These are phyloP conservation scores for Luidia sarsii DNA, from an alignment of 53 echinoderm and acorn worm genomes.

Conservation along the genomic window DNA sequence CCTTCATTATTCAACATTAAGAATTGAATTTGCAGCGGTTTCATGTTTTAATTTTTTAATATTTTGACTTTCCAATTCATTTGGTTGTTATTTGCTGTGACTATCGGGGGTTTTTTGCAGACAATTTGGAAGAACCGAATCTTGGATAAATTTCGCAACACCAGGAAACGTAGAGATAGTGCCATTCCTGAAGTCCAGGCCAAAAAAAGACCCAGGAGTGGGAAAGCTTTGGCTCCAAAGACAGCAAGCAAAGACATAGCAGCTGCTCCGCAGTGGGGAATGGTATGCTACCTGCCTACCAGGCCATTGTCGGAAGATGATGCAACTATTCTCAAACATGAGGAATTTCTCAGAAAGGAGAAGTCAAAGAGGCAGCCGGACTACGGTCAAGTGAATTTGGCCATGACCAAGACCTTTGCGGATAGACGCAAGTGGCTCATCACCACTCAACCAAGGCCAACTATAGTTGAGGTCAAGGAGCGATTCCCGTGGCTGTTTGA, in stretches of 20 bases:
- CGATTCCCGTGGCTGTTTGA: slow-evolving; percentile 58
- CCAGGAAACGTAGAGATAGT: neutral
- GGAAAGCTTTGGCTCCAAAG: neutral
- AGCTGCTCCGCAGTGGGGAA: slow-evolving; percentile 10
- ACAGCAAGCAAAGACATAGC: neutral
- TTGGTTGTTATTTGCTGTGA: neutral
- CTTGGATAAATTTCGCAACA: slow-evolving; percentile 39
- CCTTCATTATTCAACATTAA: neutral
- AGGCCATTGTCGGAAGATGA: slow-evolving; percentile 27
- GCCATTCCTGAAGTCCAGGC: slow-evolving; percentile 8
- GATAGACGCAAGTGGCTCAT: slow-evolving; percentile 18
- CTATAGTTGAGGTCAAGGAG: slow-evolving; percentile 29
- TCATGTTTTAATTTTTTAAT: neutral
- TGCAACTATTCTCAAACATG: slow-evolving; percentile 1
- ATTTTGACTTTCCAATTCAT: neutral
- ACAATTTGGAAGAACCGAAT: slow-evolving; percentile 36
- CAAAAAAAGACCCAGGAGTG: neutral
- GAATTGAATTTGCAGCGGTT: neutral
- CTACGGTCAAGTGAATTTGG: slow-evolving; percentile 31
- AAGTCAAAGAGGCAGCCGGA: slow-evolving; percentile 26
- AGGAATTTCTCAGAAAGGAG: slow-evolving; percentile 20
- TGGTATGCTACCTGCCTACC: slow-evolving; percentile 4
- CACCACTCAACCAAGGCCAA: slow-evolving; percentile 41
- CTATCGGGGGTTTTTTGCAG: slow-evolving; percentile 17
- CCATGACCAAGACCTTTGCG: slow-evolving; percentile 30